phyloP scores from a whole-genome alignment of 2,113 vertebrate genomes.

The Podarcis cretensis region DNA sequence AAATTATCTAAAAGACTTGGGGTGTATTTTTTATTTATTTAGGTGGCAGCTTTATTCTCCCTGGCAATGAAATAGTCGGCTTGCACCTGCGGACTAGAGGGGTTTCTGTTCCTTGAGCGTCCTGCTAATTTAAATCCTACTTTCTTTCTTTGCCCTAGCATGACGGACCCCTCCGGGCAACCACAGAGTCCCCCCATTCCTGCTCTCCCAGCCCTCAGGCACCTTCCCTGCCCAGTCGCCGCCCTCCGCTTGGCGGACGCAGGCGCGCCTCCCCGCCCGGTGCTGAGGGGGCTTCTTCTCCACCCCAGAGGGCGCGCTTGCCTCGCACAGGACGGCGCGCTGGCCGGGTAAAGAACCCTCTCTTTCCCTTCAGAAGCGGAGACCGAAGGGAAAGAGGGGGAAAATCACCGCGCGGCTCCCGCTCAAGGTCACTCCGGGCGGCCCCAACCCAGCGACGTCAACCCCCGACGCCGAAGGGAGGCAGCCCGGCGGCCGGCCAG shows the following conservation, averaged over 20 bases:
- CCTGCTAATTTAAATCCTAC: background rate
- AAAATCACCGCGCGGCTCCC: background rate
- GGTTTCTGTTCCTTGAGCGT: background rate
- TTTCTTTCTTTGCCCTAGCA: no score
- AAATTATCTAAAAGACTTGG: background rate
- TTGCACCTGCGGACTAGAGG: background rate
- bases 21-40: background rate
- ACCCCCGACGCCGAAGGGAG: background rate
- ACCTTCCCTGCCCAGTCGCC: background rate
- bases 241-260: background rate
- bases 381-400: background rate
- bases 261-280: background rate
- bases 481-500: background rate
- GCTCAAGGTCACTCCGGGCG: conserved; percentile 21
- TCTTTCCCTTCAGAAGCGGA: no score
- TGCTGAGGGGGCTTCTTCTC: background rate
- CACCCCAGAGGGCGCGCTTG: conserved; percentile 15
- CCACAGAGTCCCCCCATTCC: background rate
- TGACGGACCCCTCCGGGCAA: no score
- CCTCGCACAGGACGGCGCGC: background rate
- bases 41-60: background rate
- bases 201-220: background rate
- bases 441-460: background rate
- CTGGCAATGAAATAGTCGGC: background rate
- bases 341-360: no score